Base-by-base conservation (phyloP, 2,888 invertebrate species). In the Nebria salina region DNA sequence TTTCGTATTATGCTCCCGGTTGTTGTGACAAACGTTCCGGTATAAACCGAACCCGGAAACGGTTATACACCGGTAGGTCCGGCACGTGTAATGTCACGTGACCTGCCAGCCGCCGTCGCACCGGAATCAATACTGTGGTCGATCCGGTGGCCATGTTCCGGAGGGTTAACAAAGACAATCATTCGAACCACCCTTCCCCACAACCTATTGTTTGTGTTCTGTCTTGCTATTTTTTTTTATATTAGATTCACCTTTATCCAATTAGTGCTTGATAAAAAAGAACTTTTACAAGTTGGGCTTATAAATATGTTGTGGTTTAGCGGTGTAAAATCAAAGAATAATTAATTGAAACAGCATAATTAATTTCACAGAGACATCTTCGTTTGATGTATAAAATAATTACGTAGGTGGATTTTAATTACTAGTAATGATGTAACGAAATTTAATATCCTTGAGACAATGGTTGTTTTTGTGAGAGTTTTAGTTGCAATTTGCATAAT, bases 81-180 rank as follows among this genome's bases (percentile, higher is more conserved):
- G 65, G 81, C 81, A 81, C 81, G 81, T 81, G 81, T 65, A 15
- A 6, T 26, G 76, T 81, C 81, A 81, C 81, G 81, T 81, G 81
- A 81, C 81, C 75, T 13, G 15, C 15, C n/a, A 26, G 41, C 72
- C 26, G n/a, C 26, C 76, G 72, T 65, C 76, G 76, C 72, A 76
- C 72, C 81, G 73, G 76, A 81, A 81, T 81, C 81, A 81, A 81
- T 81, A 81, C 81, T 76, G 81, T 76, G 76, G 76, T 76, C 76
- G 81, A 65, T 81, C 76, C 81, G 73, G 76, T n/a, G 66, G 81
- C 75, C 80, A 70, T 80, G 80, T 80, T 80, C 80, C 80, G 80
- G 78, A 68, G 68, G 80, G 13, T 80, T 80, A 75, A 80, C 80
- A 75, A 75, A 80, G 80, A 68, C 80, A 26, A 68, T 70, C 70